Percentiles rank a stretch among this genome's conserved stretches.
Conservation (phyloP, 2,888 invertebrate genomes). For the Ornithoptera alexandrae region DNA sequence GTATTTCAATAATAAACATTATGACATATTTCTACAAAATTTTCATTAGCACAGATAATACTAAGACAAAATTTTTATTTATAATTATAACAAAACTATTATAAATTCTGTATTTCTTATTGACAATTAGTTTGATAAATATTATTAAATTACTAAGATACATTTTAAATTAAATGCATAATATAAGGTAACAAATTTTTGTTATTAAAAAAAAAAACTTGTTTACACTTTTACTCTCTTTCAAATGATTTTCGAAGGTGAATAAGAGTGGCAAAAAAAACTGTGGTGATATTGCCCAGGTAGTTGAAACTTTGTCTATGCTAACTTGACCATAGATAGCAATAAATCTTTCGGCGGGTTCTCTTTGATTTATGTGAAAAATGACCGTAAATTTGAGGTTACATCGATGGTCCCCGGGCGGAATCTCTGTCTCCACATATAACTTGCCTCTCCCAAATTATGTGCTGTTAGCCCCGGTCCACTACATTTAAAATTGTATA, state of each 20-base stretch:
- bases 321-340: constrained; percentile 58
- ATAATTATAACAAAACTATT: too few species aligned
- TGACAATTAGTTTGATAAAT: too few species aligned
- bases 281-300: constrained; percentile 46
- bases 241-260: constrained; percentile 59
- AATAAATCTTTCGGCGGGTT: constrained; percentile 73
- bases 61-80: too few species aligned
- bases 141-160: too few species aligned
- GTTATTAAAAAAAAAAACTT: not conserved
- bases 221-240: constrained; percentile 58
- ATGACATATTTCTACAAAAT: too few species aligned
- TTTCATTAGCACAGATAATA: too few species aligned
- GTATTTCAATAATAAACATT: too few species aligned
- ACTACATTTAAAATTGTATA: constrained; percentile 44
- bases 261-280: constrained; percentile 48
- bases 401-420: constrained; percentile 57
- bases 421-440: constrained; percentile 46
- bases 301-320: constrained; percentile 47
- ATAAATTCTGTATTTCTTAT: too few species aligned
- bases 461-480: constrained; percentile 40
- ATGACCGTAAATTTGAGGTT: constrained; percentile 79
- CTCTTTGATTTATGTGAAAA: constrained; percentile 80
- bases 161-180: not conserved
- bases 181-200: not conserved
- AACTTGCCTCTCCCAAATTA: constrained; percentile 45